A percentile compares a stretch with the other conserved stretches of the same genome.
Conservation (phyloP, 92 coral and sea anemone species). For the Parazoanthus swiftii region DNA sequence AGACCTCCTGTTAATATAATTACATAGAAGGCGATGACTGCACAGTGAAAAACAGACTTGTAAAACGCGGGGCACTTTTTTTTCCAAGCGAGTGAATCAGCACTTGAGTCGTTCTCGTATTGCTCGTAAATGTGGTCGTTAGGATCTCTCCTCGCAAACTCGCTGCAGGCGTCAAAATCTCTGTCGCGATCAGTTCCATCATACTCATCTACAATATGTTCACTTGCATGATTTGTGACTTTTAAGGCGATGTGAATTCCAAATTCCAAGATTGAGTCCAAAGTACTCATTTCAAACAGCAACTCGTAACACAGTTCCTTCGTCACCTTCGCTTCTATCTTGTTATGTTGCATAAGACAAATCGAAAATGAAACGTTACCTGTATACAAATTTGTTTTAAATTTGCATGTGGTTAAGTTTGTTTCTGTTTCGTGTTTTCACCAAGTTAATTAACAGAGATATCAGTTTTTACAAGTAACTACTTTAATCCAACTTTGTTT, state of each 20-base stretch:
- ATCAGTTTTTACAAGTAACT: not conserved
- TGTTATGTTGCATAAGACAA: not conserved
- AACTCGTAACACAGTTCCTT: not conserved
- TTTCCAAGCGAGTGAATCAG: too few species aligned
- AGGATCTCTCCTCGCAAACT: not conserved
- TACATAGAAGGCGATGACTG: too few species aligned
- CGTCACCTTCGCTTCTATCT: conserved; percentile 1
- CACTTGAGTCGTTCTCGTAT: too few species aligned
- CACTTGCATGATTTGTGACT: not conserved
- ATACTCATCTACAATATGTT: conserved; percentile 5
- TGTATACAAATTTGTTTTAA: not conserved
- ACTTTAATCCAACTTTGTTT: not conserved
- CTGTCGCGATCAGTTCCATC: not conserved
- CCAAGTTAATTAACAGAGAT: not conserved
- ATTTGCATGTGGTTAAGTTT: not conserved
- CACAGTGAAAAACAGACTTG: too few species aligned
- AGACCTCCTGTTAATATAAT: too few species aligned
- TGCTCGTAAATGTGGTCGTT: not conserved
- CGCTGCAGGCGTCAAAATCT: not conserved
- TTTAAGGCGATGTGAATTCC: not conserved
- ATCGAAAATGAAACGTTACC: not conserved
- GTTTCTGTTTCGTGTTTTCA: conserved; percentile 3
- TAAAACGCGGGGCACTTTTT: too few species aligned
- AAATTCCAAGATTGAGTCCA: not conserved
- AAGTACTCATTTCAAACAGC: not conserved